Evolutionary conservation across 2,797 vertebrate species (phyloP), one percentile per base, ranked within the genome.

Genomic region (Malacoctenus gilli): DNA sequence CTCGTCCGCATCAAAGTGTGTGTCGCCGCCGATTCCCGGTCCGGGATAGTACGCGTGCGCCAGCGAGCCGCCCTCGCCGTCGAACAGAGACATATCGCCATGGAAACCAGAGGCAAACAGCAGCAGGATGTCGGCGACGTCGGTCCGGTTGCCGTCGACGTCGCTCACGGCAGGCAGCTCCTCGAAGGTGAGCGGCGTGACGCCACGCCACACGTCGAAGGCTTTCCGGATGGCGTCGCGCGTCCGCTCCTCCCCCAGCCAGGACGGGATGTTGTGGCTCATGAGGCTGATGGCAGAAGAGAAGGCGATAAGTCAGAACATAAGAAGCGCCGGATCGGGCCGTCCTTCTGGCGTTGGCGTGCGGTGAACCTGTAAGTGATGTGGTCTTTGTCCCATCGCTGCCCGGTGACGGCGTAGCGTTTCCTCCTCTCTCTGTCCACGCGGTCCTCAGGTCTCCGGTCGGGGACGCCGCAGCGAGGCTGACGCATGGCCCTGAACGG

Each of bases 21-120:
- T 94, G 59, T 99, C 97, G 0, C 97, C 96, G 0, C 97, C 97
- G 80, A 96, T 93, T n/a, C 94, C 96, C 0, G 95, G 93, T 18
- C 97, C 96, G 0, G 97, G 97, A 75, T 98, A 99, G 75, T 94
- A 99, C 21, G 96, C 97, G 0, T 99, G 97, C n/a, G 96, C 97
- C 82, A 99, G 87, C n/a, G 97, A 97, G 2, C 97, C 96, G 2
- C 95, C 96, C 0, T 92, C 80, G 0, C 97, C 97, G 0, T 99
- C 96, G 1, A 99, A 99, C 4, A 96, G 90, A 1, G 96, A 98
- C 89, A 96, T 98, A 79, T 99, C 97, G 0, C 96, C 95, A 0
- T 99, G 97, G 89, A 95, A 98, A 49, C 96, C 94, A 0, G 96
- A 96, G 75, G 96, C 97, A 47, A 99, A 99, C 65, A 98, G 81